phyloP scores from a whole-genome alignment of 2,797 vertebrate species.

The Perdix hodgsoniae region DNA sequence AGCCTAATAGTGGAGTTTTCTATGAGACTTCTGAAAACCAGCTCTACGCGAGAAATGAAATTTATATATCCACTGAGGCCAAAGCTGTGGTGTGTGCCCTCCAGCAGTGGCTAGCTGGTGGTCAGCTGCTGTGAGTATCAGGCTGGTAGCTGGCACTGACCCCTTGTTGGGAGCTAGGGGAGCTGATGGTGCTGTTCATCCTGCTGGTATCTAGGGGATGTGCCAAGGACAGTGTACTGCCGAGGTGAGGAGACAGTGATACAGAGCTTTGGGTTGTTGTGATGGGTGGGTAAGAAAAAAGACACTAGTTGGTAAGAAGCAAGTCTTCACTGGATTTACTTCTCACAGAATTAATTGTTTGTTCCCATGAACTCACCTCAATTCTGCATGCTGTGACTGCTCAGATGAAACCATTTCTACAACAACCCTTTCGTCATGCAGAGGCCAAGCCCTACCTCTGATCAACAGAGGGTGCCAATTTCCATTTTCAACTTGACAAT shows the following conservation, averaged over 20 bases:
- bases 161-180: not conserved
- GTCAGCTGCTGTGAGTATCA: accelerated
- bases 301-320: not conserved
- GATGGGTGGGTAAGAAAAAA: not conserved
- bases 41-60: not conserved
- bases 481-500: not conserved
- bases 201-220: not conserved
- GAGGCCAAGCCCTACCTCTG: not conserved
- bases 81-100: not conserved
- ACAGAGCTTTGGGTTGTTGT: not conserved
- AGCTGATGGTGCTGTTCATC: not conserved
- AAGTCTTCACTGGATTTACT: not conserved
- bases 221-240: not conserved
- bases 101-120: not conserved
- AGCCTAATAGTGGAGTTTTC: not conserved
- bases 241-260: not conserved
- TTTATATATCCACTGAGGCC: not conserved
- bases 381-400: not conserved
- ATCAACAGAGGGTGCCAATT: not conserved
- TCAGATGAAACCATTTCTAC: not conserved
- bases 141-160: not conserved
- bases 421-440: not conserved
- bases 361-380: not conserved
- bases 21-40: accelerated
- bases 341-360: not conserved